phyloP scores from a whole-genome alignment of 1,140 invertebrate species.

The Fopius arisanus region DNA sequence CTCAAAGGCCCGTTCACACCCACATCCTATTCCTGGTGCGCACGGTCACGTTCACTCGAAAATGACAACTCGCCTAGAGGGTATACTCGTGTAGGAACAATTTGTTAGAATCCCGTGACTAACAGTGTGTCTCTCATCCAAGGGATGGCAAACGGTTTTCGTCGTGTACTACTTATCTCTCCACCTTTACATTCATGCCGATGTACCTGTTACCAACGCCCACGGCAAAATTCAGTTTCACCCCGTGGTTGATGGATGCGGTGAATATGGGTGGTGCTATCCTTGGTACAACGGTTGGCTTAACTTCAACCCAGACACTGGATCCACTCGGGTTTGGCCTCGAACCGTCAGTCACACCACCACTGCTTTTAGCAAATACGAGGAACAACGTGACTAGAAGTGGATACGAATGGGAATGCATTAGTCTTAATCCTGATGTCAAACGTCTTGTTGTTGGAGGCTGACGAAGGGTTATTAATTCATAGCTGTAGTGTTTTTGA shows the following conservation, averaged over 20 bases:
- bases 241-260: not conserved
- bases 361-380: not conserved
- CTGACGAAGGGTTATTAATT: conserved; percentile 7
- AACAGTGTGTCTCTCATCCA: not conserved
- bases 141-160: not conserved
- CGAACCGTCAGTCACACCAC: not conserved
- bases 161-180: not conserved
- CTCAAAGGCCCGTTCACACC: not conserved
- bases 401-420: not conserved
- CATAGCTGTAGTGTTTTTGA: not conserved
- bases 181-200: not conserved
- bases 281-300: not conserved
- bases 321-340: not conserved
- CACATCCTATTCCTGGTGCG: not conserved
- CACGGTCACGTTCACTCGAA: not conserved
- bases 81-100: not conserved
- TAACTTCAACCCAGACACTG: not conserved
- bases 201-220: conserved; percentile 5
- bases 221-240: not conserved
- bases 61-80: not conserved
- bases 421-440: conserved; percentile 7
- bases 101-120: not conserved
- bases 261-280: not conserved
- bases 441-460: not conserved
- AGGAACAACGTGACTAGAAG: not conserved